Percentiles rank a stretch among this genome's conserved stretches.
These are phyloP conservation scores for Thamnophis elegans DNA, from an alignment of 2,797 vertebrate genomes.

Conservation along the genomic window DNA sequence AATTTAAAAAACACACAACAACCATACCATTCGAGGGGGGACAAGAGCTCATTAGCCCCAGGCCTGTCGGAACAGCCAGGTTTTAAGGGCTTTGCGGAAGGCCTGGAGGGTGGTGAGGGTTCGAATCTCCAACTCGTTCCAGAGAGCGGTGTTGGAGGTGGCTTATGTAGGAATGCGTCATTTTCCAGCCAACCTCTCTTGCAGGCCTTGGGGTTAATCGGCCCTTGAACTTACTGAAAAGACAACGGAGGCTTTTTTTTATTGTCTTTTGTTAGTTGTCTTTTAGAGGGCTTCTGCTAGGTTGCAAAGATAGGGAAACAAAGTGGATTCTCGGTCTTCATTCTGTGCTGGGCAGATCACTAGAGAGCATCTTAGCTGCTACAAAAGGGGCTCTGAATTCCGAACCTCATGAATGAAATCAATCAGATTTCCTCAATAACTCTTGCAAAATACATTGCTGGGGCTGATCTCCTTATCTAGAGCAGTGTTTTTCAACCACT, in stretches of 20 bases:
- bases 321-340: background rate
- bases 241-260: background rate
- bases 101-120: no score
- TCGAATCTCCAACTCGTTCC: no score
- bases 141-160: background rate
- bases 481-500: no score
- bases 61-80: no score
- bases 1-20: no score
- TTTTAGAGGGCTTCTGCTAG: background rate
- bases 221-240: background rate
- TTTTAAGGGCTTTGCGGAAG: no score
- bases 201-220: background rate
- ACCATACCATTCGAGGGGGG: no score
- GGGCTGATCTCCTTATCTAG: background rate
- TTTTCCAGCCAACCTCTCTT: background rate
- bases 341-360: background rate
- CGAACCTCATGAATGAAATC: background rate
- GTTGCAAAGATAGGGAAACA: background rate
- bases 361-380: background rate
- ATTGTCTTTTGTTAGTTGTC: background rate
- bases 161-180: background rate
- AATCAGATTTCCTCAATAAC: background rate
- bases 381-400: background rate
- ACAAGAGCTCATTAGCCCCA: no score
- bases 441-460: background rate